Evolutionary conservation across 2,113 vertebrate species (phyloP).

Genomic region (Tychaedon coryphoeus): DNA sequence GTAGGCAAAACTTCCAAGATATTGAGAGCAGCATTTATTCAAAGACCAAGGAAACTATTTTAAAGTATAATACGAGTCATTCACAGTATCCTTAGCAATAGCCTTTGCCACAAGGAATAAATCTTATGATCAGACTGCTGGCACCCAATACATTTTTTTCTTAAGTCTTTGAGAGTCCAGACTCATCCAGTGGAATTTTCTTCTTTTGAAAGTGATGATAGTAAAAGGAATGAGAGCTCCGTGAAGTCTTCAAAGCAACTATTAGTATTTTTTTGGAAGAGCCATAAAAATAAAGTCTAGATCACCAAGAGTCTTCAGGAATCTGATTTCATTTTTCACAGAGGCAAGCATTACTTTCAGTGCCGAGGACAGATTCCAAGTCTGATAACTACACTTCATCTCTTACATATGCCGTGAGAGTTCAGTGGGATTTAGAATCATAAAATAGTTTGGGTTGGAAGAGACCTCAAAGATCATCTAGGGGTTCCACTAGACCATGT

Average conservation of each 20-base stretch:
- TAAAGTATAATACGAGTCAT: neutral
- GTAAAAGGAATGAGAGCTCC: neutral
- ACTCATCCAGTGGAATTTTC: neutral
- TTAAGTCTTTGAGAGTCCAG: neutral
- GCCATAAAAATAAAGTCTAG: neutral
- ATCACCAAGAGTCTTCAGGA: neutral
- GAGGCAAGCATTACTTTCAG: neutral
- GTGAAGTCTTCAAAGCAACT: neutral
- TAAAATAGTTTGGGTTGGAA: neutral
- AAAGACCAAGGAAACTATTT: neutral
- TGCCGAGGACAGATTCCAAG: neutral
- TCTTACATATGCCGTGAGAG: neutral
- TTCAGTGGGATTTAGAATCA: neutral
- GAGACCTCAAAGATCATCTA: neutral
- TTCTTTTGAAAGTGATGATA: neutral
- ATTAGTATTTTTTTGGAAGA: neutral
- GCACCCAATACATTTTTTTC: neutral
- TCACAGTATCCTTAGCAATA: neutral
- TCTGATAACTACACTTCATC: neutral
- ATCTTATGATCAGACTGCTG: neutral
- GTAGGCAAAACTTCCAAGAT: neutral
- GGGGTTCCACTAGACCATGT: neutral
- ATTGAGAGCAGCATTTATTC: neutral
- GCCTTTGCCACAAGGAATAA: neutral
- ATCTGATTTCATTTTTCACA: neutral